These are phyloP conservation scores for Serilophus lunatus DNA, from an alignment of 2,113 vertebrate genomes.

Conservation along the genomic window DNA sequence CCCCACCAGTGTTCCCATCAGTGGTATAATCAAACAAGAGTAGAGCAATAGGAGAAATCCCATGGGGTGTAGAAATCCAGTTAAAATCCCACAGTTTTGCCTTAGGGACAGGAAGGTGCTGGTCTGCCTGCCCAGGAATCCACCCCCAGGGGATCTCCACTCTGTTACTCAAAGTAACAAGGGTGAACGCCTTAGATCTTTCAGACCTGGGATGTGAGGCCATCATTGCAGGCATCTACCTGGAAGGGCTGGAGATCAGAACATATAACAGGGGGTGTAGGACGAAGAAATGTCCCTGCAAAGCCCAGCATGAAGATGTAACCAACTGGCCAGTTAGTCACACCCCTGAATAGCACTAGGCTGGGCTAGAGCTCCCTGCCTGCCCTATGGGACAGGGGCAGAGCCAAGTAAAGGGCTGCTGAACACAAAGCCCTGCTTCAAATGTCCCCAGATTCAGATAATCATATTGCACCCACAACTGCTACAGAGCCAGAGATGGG, in stretches of 20 bases:
- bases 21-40: neutral
- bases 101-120: neutral
- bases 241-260: neutral
- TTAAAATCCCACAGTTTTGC: neutral
- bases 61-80: too few species aligned
- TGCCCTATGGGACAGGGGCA: neutral
- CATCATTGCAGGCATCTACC: neutral
- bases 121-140: neutral
- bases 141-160: neutral
- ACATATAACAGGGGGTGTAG: neutral
- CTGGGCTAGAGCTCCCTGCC: neutral
- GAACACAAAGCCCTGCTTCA: neutral
- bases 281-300: neutral
- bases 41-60: neutral
- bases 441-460: neutral
- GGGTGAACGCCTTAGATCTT: neutral
- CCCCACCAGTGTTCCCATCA: neutral
- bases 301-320: neutral
- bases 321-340: fast-evolving
- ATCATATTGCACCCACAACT: neutral
- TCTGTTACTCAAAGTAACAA: neutral
- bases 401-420: neutral
- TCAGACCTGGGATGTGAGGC: neutral
- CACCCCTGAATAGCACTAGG: fast-evolving
- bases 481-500: neutral